phyloP scores from a whole-genome alignment of 2,888 invertebrate genomes.

The Plebejus melissa region DNA sequence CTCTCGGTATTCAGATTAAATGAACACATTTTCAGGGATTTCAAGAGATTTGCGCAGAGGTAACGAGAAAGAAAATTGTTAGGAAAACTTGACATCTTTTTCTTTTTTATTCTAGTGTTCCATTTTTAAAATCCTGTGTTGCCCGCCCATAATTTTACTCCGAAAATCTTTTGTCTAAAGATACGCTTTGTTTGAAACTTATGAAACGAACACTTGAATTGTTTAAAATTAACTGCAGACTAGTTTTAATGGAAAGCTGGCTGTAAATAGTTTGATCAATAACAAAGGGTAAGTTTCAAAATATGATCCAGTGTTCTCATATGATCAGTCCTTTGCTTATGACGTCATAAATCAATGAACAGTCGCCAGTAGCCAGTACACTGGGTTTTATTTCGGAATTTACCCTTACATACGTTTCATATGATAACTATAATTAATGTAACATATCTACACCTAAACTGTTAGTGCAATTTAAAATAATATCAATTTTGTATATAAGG shows the following conservation, averaged over 20 bases:
- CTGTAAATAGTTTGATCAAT: neutral
- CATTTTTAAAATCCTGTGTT: slow-evolving; percentile 1
- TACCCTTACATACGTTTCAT: neutral
- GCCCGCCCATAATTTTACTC: neutral
- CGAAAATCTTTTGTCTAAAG: neutral
- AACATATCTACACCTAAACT: slow-evolving; percentile 22
- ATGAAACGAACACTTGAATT: neutral
- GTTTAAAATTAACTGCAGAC: neutral
- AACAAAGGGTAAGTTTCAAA: neutral
- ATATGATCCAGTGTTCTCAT: no score
- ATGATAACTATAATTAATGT: neutral
- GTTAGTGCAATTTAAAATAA: slow-evolving; percentile 22
- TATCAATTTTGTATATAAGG: slow-evolving; percentile 27
- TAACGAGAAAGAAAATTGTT: neutral
- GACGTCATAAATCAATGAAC: no score
- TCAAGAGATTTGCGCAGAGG: neutral
- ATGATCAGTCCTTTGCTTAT: no score
- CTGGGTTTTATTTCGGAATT: no score
- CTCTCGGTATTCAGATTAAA: neutral
- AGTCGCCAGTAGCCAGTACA: no score
- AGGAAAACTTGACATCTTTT: neutral
- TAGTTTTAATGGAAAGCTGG: neutral
- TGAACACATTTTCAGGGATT: neutral
- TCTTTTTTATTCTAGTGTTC: neutral
- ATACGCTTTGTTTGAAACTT: neutral